Evolutionary conservation across 2,113 vertebrate genomes (phyloP).

Genomic region (Apistogramma diplotaenia): DNA sequence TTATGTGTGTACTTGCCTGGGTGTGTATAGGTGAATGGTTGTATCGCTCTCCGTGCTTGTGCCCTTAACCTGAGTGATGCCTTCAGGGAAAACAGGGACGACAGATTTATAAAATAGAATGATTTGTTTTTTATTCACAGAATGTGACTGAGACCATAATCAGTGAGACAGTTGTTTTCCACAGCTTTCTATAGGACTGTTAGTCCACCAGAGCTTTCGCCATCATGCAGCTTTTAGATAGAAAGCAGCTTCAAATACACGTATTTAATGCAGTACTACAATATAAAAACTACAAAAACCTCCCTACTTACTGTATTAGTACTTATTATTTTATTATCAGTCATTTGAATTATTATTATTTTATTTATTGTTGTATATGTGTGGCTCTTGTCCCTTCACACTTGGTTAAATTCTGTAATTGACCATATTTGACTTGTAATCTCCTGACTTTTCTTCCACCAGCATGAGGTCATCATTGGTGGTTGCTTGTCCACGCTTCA

Average conservation of each 20-base stretch:
- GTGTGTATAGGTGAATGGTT: neutral
- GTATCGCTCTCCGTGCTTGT: neutral
- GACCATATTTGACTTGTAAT: neutral
- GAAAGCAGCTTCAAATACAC: neutral
- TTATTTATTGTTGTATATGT: neutral
- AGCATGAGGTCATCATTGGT: too few relatives aligned
- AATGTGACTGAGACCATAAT: neutral
- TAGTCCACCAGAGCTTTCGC: neutral
- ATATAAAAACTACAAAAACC: too few relatives aligned
- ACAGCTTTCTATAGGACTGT: too few relatives aligned
- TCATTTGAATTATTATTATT: too few relatives aligned
- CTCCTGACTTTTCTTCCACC: neutral
- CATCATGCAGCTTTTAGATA: neutral
- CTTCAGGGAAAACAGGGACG: constrained; percentile 66
- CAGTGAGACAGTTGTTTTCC: too few relatives aligned
- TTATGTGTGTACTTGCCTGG: neutral
- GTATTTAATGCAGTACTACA: too few relatives aligned
- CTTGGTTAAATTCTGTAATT: neutral
- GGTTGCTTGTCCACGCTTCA: neutral
- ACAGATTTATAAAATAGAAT: neutral
- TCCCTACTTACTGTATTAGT: neutral
- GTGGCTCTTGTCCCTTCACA: neutral
- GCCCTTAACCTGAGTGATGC: constrained; percentile 11
- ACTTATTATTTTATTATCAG: neutral
- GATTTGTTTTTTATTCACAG: neutral